Evolutionary conservation across 1,140 invertebrate species (phyloP).

Genomic region (Bombus picipes): DNA sequence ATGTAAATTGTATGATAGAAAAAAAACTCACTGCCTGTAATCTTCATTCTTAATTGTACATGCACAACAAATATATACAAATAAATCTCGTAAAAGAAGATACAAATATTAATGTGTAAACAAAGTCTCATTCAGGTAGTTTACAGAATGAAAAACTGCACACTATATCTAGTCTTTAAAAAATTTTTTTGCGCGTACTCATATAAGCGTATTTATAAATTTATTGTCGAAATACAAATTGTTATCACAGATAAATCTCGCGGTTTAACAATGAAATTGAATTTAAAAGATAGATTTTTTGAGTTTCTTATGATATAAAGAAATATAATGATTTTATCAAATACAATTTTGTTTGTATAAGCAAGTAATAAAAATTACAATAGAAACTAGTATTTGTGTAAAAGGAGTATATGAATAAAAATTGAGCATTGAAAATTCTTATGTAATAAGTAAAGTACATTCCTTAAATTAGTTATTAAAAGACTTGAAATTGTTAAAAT

Average conservation of each 20-base stretch:
- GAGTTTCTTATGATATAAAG: constrained; percentile 11
- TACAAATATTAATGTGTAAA: neutral
- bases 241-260: constrained; percentile 31
- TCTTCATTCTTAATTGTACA: constrained; percentile 70
- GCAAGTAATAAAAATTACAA: constrained; percentile 4
- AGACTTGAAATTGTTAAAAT: neutral
- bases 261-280: constrained; percentile 12
- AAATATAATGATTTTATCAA: neutral
- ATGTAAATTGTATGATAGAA: constrained; percentile 81
- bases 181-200: neutral
- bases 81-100: constrained; percentile 39
- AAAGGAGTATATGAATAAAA: constrained; percentile 17
- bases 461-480: constrained; percentile 5
- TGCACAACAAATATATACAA: constrained; percentile 10
- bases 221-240: constrained; percentile 54
- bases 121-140: neutral
- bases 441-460: constrained; percentile 15
- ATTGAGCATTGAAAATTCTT: neutral
- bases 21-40: constrained; percentile 79
- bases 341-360: constrained; percentile 32
- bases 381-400: neutral
- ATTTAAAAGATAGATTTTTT: neutral
- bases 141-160: neutral
- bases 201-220: constrained; percentile 34
- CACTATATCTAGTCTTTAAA: constrained; percentile 28